Evolutionary conservation across 2,113 vertebrate species (phyloP), one percentile per base, ranked within the genome.

Genomic region (Barnardius zonarius): DNA sequence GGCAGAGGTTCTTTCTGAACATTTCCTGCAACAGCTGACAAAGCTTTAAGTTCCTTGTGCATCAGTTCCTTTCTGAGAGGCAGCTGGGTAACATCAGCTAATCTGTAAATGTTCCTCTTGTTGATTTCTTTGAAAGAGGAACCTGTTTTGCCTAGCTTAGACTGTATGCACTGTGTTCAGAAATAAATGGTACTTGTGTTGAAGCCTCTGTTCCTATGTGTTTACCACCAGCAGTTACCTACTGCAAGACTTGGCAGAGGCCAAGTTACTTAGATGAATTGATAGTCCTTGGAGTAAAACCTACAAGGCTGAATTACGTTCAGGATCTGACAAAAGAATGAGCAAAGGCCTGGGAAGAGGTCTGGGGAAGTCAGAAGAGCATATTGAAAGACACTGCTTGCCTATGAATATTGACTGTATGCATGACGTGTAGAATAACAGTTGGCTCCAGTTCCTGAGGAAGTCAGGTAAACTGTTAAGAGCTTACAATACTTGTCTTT

Each of bases 71-170:
- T 57, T 76, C 37, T 49, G 49, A 33, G 31, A 77, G 19, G 43
- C 3, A 0, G 12, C 7, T 4, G 11, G 17, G 9, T 12, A 25
- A 44, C 9, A 9, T 39, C 30, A 48, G 8, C 7, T 1, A 41
- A 11, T 43, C 1, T 1, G 3, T 52, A 43, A 57, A 27, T 25
- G 15, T 81, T 77, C 14, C 3, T 0, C 67, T 59, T 64, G 28
- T 81, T 27, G 4, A 24, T 63, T 83, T 49, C 15, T 43, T 52
- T 72, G 30, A 49, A 30, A 67, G 31, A 86, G 37, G 68, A 91
- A 28, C 13, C 3, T 8, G 2, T 72, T 88, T 91, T 83, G 18
- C 48, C 49, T 72, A 75, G 30, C 1, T 1, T 49, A 63, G 39
- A 19, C 25, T 62, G 14, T 9, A 7, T 37, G n/a, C 13, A 20